These are phyloP conservation scores for Lepidurus couesii DNA, from an alignment of 1,140 invertebrate genomes.

Conservation along the genomic window DNA sequence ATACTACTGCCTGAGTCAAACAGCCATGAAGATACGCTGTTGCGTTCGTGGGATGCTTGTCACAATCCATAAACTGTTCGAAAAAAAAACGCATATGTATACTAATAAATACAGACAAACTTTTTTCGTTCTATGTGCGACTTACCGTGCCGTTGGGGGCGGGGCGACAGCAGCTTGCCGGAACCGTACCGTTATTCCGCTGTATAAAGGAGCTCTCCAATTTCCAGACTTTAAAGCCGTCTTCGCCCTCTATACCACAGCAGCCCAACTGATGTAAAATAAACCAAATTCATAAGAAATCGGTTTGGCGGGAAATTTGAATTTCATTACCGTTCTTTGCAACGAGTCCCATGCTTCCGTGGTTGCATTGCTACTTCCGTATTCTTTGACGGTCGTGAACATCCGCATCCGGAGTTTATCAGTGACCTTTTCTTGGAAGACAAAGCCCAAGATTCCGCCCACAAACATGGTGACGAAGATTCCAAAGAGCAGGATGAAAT, in stretches of 20 bases:
- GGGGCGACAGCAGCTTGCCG: constrained; percentile 68
- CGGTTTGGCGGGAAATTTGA: constrained; percentile 18
- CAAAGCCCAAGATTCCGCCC: constrained; percentile 79
- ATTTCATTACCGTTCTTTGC: constrained; percentile 53
- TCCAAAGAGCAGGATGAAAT: constrained; percentile 76
- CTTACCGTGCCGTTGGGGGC: neutral
- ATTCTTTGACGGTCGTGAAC: constrained; percentile 51
- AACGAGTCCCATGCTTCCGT: constrained; percentile 76
- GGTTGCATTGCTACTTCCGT: constrained; percentile 68
- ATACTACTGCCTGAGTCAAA: constrained; percentile 48
- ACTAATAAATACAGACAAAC: constrained; percentile 28
- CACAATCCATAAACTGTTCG: constrained; percentile 35
- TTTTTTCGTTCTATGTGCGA: neutral
- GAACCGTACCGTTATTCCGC: constrained; percentile 53
- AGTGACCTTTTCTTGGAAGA: constrained; percentile 72
- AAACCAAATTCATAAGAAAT: constrained; percentile 34
- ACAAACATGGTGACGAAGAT: constrained; percentile 81
- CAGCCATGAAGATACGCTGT: constrained; percentile 32
- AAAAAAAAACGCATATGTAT: constrained; percentile 32
- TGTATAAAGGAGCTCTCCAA: constrained; percentile 42
- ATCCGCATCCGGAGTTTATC: constrained; percentile 40
- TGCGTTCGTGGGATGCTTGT: constrained; percentile 24
- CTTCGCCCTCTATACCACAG: constrained; percentile 61
- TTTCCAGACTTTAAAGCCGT: constrained; percentile 63
- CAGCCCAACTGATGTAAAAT: constrained; percentile 61